Evolutionary conservation across 1,140 invertebrate species (phyloP).

Genomic region (Achatina immaculata): DNA sequence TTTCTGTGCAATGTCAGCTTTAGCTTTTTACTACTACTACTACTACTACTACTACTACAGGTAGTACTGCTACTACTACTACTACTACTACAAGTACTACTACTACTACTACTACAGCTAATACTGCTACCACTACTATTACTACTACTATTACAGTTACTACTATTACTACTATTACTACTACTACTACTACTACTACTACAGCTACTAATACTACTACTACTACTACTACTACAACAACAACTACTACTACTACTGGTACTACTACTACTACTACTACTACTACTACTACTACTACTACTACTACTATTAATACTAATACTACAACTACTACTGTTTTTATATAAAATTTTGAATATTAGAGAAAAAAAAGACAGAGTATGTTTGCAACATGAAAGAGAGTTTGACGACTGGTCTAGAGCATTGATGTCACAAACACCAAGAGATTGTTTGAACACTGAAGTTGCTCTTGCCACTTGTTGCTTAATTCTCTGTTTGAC

Average conservation of each 20-base stretch:
- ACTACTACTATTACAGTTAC: not conserved
- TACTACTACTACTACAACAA: not conserved
- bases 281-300: constrained; percentile 15
- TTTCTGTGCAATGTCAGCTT: no score
- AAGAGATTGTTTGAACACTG: no score
- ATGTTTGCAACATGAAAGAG: no score
- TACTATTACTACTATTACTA: constrained; percentile 9
- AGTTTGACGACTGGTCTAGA: no score
- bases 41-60: constrained; percentile 32
- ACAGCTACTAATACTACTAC: no score
- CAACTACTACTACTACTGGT: not conserved
- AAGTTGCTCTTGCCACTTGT: no score
- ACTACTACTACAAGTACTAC: constrained; percentile 38
- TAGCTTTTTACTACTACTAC: constrained; percentile 38
- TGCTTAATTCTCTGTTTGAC: no score
- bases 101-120: constrained; percentile 17
- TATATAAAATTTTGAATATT: no score
- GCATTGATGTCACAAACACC: no score
- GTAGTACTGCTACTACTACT: constrained; percentile 35
- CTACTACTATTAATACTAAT: not conserved
- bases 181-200: not conserved
- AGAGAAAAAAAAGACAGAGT: no score
- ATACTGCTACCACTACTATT: not conserved
- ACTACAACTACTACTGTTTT: not conserved
- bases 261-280: not conserved